Evolutionary conservation across 2,797 vertebrate genomes (phyloP).

Genomic region (Notoglanidium macrostoma): DNA sequence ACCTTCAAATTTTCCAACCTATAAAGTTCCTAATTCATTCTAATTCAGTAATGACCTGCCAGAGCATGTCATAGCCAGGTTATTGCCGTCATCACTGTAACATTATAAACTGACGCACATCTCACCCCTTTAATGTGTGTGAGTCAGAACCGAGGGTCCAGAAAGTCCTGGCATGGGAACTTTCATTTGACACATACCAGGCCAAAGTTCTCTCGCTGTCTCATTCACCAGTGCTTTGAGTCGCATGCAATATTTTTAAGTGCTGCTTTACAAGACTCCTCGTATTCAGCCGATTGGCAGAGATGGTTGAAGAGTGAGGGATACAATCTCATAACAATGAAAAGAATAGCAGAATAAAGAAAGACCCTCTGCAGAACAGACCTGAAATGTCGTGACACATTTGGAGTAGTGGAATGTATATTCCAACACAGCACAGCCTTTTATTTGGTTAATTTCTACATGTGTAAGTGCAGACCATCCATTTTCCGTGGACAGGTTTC

Average conservation of each 20-base stretch:
- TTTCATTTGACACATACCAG: constrained; percentile 49
- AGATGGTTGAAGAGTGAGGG: constrained; percentile 56
- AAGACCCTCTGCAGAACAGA: constrained; percentile 35
- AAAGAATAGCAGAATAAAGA: constrained; percentile 30
- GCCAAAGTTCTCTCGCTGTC: constrained; percentile 48
- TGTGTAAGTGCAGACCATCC: constrained; percentile 61
- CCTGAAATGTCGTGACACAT: constrained; percentile 58
- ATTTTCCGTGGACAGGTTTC: constrained; percentile 73
- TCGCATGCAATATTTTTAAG: constrained; percentile 63
- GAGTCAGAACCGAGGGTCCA: constrained; percentile 49
- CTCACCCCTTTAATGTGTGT: constrained; percentile 54
- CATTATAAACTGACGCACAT: constrained; percentile 54
- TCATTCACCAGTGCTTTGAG: constrained; percentile 52
- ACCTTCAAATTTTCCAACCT: constrained; percentile 1
- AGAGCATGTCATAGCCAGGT: constrained; percentile 38
- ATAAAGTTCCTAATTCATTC: not conserved
- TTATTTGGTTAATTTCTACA: constrained; percentile 67
- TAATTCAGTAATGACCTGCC: constrained; percentile 43
- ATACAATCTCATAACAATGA: constrained; percentile 60
- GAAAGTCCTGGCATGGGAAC: constrained; percentile 38
- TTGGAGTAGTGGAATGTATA: constrained; percentile 55
- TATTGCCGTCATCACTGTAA: constrained; percentile 38
- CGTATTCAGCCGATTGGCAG: constrained; percentile 63
- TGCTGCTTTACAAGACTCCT: constrained; percentile 61
- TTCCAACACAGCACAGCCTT: constrained; percentile 60